Base-by-base conservation (phyloP, 2,797 vertebrate species). In the Sebastes ruberrimus region DNA sequence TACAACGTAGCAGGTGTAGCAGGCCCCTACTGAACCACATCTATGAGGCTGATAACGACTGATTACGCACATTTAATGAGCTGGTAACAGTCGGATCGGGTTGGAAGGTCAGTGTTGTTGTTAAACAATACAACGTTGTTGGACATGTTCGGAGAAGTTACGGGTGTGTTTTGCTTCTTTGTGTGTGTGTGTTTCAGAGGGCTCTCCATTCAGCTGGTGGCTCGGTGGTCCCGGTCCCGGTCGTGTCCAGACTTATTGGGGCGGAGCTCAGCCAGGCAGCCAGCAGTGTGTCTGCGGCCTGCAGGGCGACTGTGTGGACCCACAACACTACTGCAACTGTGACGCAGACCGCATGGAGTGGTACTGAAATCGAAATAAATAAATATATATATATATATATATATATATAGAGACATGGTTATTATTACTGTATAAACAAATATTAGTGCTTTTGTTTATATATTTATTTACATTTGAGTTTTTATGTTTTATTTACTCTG, bases 151-250 rank as follows among this genome's bases (percentile, higher is more conserved):
- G 27, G 25, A 59, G 20, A 33, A 13, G 3, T 35, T n/a, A 53
- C 46, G 3, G 4, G 4, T 53, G 16, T 57, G 20, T 52, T 56
- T 88, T 88, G 68, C 68, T 8, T 85, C 57, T 87, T 63, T 72
- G 13, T 87, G 69, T 81, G n/a, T 69, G 60, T 88, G 66, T 74
- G 13, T 87, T 78, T 60, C 89, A 99, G 98, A 96, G 78, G 97
- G 97, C 2, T 89, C 94, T 46, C 96, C 97, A 0, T 94, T 97
- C 88, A 97, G 95, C 92, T 99, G 98, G 98, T 99, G 98, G 98
- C 86, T 97, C 77, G 97, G 97, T 22, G 95, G 97, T 77, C 95
- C 94, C 8, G 93, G 95, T 72, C 83, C 95, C 7, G 97, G 97
- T 7, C 96, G 95, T 46, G 93, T 95, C 5, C 97, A 98, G 32